A percentile compares a stretch with the other conserved stretches of the same genome.
Conservation (phyloP, 2,888 invertebrate genomes). For the Andrena bucephala region DNA sequence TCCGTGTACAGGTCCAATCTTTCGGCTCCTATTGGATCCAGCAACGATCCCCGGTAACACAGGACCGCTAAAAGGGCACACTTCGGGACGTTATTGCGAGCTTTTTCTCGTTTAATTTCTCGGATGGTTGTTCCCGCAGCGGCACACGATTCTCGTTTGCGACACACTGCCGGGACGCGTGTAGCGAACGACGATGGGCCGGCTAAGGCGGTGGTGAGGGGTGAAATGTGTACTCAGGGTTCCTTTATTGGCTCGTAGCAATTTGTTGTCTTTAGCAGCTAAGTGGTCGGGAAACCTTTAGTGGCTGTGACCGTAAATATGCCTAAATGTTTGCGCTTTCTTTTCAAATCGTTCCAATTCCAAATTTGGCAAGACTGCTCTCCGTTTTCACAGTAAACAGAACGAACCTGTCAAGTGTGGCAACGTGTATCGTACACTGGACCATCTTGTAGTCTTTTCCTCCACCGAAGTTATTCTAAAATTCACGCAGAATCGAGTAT, state of each 20-base stretch:
- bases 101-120: slow-evolving; percentile 58
- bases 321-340: slow-evolving; percentile 6
- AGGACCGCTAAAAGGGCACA: slow-evolving; percentile 38
- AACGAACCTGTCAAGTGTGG: too few relatives aligned
- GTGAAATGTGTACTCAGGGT: slow-evolving; percentile 4
- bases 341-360: not conserved
- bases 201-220: not conserved
- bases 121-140: slow-evolving; percentile 6
- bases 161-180: slow-evolving; percentile 6
- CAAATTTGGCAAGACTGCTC: too few relatives aligned
- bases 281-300: not conserved
- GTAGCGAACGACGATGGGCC: not conserved
- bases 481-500: not conserved
- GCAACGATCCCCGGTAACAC: slow-evolving; percentile 59
- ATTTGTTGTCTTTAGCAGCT: slow-evolving; percentile 10
- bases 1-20: slow-evolving; percentile 23
- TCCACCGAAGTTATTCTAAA: too few relatives aligned
- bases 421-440: too few relatives aligned
- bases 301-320: not conserved
- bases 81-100: slow-evolving; percentile 54
- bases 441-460: too few relatives aligned
- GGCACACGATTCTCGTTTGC: slow-evolving; percentile 21
- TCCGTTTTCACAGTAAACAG: too few relatives aligned
- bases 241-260: slow-evolving; percentile 33
- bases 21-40: slow-evolving; percentile 42